Conservation (phyloP, 2,113 vertebrate species). For the Sciurus niger region DNA sequence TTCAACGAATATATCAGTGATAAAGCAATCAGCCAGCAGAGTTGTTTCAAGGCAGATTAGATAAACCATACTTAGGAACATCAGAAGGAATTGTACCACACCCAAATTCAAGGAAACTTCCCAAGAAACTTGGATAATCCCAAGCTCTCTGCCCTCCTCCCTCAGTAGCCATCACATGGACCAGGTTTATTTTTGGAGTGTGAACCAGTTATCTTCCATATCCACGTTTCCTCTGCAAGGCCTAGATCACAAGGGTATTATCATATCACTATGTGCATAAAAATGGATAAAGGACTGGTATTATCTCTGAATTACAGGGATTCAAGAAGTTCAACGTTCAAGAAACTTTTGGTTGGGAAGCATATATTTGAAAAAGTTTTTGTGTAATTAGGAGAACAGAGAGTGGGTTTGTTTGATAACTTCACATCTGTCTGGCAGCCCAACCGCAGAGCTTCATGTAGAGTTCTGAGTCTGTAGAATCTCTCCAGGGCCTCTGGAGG, state of each 20-base stretch:
- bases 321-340: background rate
- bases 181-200: background rate
- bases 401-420: background rate
- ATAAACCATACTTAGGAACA: conserved; percentile 47
- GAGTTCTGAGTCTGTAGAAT: background rate
- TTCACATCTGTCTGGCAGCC: background rate
- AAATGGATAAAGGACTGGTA: background rate
- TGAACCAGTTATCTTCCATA: conserved; percentile 24
- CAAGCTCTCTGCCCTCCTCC: background rate
- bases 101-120: conserved; percentile 46
- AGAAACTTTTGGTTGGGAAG: background rate
- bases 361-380: background rate
- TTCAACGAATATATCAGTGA: conserved; percentile 22
- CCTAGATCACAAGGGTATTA: background rate
- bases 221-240: background rate
- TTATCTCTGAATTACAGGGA: background rate
- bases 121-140: background rate
- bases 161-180: background rate
- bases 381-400: background rate
- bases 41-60: conserved; percentile 57
- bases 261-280: background rate
- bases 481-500: background rate
- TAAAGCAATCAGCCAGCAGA: conserved; percentile 17
- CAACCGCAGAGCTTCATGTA: background rate
- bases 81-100: background rate